Percentiles rank a stretch among this genome's conserved stretches.
Evolutionary conservation across 2,888 invertebrate genomes (phyloP).

Genomic region (Galerucella nymphaeae): DNA sequence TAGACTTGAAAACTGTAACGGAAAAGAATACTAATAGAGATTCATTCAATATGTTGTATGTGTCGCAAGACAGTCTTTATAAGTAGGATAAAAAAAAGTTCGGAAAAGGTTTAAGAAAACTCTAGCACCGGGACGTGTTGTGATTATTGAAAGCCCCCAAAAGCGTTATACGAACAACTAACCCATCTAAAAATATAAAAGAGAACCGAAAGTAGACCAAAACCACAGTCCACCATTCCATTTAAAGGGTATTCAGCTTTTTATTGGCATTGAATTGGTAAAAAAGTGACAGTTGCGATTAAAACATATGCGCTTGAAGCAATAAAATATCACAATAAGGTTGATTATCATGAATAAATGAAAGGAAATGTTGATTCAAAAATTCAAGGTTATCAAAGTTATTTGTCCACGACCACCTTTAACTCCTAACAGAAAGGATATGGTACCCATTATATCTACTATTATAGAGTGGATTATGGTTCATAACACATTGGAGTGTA

Average conservation of each 20-base stretch:
- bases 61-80: neutral
- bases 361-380: no score
- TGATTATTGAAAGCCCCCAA: neutral
- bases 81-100: neutral
- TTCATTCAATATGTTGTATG: neutral
- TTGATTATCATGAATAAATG: no score
- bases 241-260: neutral
- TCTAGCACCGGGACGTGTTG: neutral
- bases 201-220: neutral
- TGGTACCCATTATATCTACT: no score
- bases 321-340: no score
- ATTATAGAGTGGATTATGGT: no score
- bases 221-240: neutral
- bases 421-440: no score
- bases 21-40: neutral
- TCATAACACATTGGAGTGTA: no score
- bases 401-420: no score
- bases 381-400: no score
- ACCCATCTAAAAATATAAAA: neutral
- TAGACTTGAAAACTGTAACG: neutral
- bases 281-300: no score
- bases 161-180: neutral
- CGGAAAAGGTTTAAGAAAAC: neutral
- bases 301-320: no score
- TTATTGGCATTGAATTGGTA: no score